Evolutionary conservation across 2,888 invertebrate genomes (phyloP), one percentile per base, ranked within the genome.

Genomic region (Hirtodrosophila duncani): DNA sequence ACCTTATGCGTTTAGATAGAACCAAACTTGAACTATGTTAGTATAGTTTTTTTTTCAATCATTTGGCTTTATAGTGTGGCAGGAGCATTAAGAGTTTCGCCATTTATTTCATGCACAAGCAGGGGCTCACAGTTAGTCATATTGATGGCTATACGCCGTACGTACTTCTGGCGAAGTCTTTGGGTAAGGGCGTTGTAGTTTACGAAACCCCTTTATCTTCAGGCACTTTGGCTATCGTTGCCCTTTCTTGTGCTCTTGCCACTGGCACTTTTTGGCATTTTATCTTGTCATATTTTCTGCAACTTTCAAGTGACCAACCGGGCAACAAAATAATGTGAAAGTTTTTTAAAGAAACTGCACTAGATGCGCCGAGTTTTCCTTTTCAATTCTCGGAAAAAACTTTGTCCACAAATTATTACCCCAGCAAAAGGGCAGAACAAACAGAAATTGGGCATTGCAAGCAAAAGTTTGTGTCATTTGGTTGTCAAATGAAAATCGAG

Each of bases 311-410:
- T 51, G 56, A 55, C 62, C 50, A 52, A 55, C 62, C 50, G 49
- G 39, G 44, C 38, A 55, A 46, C 50, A 63, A 60, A 65, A 67
- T 69, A 61, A 61, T 63, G 59, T 29, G 5, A 52, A 71, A 69
- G 39, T 77, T 72, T 24, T 57, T 51, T 42, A 46, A 41, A 34
- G 51, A 62, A 64, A 62, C 60, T 58, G 50, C 63, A 31, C 21
- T 57, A 63, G 67, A 63, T 66, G 70, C 63, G 62, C 58, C 57
- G 59, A 66, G 65, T 67, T 69, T 46, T 52, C 57, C 55, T 61
- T 81, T 81, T 82, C 81, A 81, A 82, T 81, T 81, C 74, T 66
- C 67, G 52, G 41, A 44, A 67, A n/a, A n/a, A 81, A 78, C 46
- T 81, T 81, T 71, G 29, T 59, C 58, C 67, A 67, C 62, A 64